These are phyloP conservation scores for Cheilosia vulpina DNA, from an alignment of 2,888 invertebrate genomes.

Conservation along the genomic window DNA sequence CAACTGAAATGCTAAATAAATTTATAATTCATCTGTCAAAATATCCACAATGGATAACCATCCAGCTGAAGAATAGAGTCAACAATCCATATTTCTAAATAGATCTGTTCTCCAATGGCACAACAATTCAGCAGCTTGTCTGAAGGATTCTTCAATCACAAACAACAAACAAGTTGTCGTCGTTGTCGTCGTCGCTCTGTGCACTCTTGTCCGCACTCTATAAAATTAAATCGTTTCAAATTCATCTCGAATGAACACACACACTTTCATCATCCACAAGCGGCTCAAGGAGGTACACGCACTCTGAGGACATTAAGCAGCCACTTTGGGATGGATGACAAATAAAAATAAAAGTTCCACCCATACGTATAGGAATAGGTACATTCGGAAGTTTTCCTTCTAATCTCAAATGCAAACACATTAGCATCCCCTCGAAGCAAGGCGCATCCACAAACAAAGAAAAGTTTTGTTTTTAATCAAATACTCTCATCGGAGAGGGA, in stretches of 20 bases:
- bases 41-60: too few species aligned
- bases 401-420: slow-evolving; percentile 74
- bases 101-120: slow-evolving; percentile 13
- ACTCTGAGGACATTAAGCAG: slow-evolving; percentile 66
- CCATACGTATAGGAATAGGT: slow-evolving; percentile 1
- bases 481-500: slow-evolving; percentile 3
- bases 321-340: slow-evolving; percentile 66
- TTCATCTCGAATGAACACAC: slow-evolving; percentile 52
- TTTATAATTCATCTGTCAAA: too few species aligned
- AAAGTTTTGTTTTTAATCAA: slow-evolving; percentile 66
- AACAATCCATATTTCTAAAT: not conserved
- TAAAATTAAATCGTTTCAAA: slow-evolving; percentile 72
- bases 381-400: slow-evolving; percentile 29
- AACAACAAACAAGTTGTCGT: slow-evolving; percentile 50
- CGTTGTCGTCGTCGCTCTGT: not conserved
- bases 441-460: slow-evolving; percentile 18
- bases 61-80: not conserved
- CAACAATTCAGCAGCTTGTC: slow-evolving; percentile 47
- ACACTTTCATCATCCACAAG: not conserved
- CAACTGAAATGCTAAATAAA: too few species aligned
- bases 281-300: slow-evolving; percentile 21
- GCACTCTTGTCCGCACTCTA: slow-evolving; percentile 50
- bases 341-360: slow-evolving; percentile 61
- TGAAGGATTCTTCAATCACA: slow-evolving; percentile 47
- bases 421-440: slow-evolving; percentile 50